phyloP scores from a whole-genome alignment of 2,797 vertebrate species.

The Anisognathus igniventris region DNA sequence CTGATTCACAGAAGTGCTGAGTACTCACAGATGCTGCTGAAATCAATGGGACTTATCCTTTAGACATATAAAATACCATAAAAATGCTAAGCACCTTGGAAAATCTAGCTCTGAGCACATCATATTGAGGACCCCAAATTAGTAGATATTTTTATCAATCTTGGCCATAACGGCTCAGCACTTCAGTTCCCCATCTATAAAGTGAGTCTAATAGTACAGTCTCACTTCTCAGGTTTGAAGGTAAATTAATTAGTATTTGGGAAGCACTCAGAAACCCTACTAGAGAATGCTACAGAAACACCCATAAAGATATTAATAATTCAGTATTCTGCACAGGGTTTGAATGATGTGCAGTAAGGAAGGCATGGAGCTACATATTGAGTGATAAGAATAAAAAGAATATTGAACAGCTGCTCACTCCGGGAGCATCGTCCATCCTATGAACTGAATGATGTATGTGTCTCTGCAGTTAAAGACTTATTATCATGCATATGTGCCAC shows the following conservation, averaged over 20 bases:
- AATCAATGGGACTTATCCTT: not conserved
- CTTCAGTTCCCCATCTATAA: slow-evolving; percentile 3
- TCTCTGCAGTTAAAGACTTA: slow-evolving; percentile 39
- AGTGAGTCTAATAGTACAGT: not conserved
- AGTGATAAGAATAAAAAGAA: slow-evolving; percentile 65
- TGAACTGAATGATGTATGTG: slow-evolving; percentile 58
- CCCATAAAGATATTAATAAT: slow-evolving; percentile 56
- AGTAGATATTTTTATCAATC: not conserved
- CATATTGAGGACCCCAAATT: not conserved
- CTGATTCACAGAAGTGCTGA: not conserved
- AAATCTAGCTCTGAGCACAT: not conserved
- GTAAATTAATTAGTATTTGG: slow-evolving; percentile 46
- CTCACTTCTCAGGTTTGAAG: not conserved
- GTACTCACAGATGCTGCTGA: not conserved
- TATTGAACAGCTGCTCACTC: slow-evolving; percentile 64
- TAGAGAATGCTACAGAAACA: slow-evolving; percentile 14
- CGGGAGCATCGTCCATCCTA: slow-evolving; percentile 27
- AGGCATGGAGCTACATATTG: slow-evolving; percentile 59
- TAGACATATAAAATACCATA: not conserved
- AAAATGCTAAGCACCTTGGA: slow-evolving; percentile 5
- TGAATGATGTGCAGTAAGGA: slow-evolving; percentile 50
- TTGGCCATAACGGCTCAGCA: not conserved
- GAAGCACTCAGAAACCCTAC: slow-evolving; percentile 4
- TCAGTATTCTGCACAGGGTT: not conserved
- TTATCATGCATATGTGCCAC: slow-evolving; percentile 46